Percentiles rank a stretch among this genome's conserved stretches.
Evolutionary conservation across 2,888 invertebrate genomes (phyloP).

Genomic region (Artemia sp.): DNA sequence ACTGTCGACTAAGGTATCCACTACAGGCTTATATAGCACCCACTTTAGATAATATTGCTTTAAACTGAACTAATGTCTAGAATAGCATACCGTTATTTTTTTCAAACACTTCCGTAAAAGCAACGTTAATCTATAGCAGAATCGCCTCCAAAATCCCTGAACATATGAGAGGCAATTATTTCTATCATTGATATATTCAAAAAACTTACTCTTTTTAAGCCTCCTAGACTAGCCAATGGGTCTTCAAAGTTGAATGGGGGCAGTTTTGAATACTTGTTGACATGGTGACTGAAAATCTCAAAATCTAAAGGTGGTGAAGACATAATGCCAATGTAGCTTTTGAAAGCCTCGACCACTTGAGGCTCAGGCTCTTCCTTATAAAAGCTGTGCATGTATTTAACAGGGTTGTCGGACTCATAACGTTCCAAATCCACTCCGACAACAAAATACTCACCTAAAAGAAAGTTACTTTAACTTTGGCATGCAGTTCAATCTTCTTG

Average conservation of each 20-base stretch:
- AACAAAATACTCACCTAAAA: slow-evolving; percentile 77
- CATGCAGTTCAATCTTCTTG: no score
- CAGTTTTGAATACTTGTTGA: slow-evolving; percentile 62
- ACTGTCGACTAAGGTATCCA: no score
- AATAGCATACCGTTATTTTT: no score
- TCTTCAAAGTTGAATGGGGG: slow-evolving; percentile 77
- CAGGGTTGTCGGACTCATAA: slow-evolving; percentile 57
- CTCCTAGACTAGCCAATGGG: slow-evolving; percentile 52
- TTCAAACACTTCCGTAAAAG: no score
- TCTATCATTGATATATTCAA: no score
- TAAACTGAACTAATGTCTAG: no score
- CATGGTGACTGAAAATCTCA: slow-evolving; percentile 51
- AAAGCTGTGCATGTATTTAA: slow-evolving; percentile 59
- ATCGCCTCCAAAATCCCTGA: no score
- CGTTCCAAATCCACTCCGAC: slow-evolving; percentile 78
- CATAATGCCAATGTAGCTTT: slow-evolving; percentile 57
- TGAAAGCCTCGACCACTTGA: slow-evolving; percentile 45
- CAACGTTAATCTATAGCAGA: no score
- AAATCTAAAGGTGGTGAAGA: slow-evolving; percentile 51
- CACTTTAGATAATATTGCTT: no score
- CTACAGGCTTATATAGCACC: no score
- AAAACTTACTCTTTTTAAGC: slow-evolving; percentile 46
- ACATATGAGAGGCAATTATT: not conserved
- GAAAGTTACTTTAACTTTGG: slow-evolving; percentile 21
- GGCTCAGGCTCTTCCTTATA: slow-evolving; percentile 46